A percentile compares a stretch with the other conserved stretches of the same genome.
Conservation (phyloP, 2,888 invertebrate species). For the Cynaeus angustus region DNA sequence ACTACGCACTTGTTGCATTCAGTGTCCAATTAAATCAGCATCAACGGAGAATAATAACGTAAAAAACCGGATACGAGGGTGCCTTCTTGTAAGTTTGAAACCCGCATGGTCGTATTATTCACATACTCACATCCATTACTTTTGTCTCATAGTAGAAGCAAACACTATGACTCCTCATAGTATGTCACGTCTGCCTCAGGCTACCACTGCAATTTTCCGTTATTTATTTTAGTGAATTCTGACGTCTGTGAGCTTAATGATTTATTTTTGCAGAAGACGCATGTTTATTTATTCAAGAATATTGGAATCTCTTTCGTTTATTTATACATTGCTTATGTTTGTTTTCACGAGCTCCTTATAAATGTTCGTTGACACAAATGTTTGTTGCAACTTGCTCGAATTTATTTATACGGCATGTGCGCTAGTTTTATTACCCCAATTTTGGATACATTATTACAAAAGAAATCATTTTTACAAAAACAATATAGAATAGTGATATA, state of each 20-base stretch:
- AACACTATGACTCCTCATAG: slow-evolving; percentile 1
- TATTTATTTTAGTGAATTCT: slow-evolving; percentile 35
- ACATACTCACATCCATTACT: neutral
- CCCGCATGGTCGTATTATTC: slow-evolving; percentile 32
- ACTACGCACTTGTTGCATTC: slow-evolving; percentile 12
- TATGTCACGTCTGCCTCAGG: slow-evolving; percentile 3
- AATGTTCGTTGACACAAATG: slow-evolving; percentile 49
- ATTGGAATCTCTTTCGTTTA: slow-evolving; percentile 49
- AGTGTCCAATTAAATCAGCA: slow-evolving; percentile 41
- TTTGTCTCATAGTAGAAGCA: slow-evolving; percentile 10
- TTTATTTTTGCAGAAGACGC: slow-evolving; percentile 63
- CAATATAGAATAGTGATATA: too few relatives aligned
- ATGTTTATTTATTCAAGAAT: slow-evolving; percentile 60
- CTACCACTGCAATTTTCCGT: slow-evolving; percentile 26
- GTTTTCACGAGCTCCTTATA: slow-evolving; percentile 48
- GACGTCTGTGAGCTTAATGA: slow-evolving; percentile 58
- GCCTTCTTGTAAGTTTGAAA: slow-evolving; percentile 47
- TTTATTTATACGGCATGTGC: slow-evolving; percentile 32
- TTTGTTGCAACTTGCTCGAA: slow-evolving; percentile 48
- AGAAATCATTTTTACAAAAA: too few relatives aligned
- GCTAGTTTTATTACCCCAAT: slow-evolving; percentile 23
- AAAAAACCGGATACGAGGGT: slow-evolving; percentile 55
- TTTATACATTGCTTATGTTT: slow-evolving; percentile 48
- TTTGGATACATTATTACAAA: slow-evolving; percentile 12
- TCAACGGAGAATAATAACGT: neutral